Percentiles rank a stretch among this genome's conserved stretches.
Evolutionary conservation across 2,113 vertebrate species (phyloP).

Genomic region (Tympanuchus pallidicinctus): DNA sequence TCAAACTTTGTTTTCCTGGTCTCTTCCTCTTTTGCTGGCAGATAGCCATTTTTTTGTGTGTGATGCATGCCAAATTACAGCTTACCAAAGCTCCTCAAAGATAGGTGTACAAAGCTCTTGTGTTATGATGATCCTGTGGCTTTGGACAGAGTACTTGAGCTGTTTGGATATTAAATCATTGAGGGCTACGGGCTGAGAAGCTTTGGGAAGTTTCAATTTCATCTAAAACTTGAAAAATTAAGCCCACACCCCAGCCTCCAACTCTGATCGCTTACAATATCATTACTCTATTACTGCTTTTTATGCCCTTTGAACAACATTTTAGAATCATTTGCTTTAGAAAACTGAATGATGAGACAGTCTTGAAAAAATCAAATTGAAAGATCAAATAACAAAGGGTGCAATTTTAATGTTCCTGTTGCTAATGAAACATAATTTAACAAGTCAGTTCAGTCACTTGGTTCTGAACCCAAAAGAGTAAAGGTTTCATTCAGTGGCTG

Average conservation of each 20-base stretch:
- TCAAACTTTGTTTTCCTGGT: neutral
- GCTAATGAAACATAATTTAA: slow-evolving; percentile 48
- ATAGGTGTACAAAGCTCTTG: neutral
- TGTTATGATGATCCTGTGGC: accelerated
- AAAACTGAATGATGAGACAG: neutral
- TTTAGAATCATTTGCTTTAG: slow-evolving; percentile 27
- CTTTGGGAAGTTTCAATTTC: neutral
- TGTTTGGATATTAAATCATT: neutral
- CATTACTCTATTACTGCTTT: neutral
- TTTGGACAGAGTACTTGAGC: neutral
- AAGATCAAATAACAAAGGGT: slow-evolving; percentile 29
- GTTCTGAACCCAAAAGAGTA: slow-evolving; percentile 16
- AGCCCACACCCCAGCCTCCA: neutral
- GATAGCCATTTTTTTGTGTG: neutral
- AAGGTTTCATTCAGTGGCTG: slow-evolving; percentile 22
- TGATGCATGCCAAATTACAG: neutral
- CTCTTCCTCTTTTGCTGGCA: neutral
- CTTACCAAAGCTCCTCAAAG: neutral
- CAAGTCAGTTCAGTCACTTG: slow-evolving; percentile 31
- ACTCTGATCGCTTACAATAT: neutral
- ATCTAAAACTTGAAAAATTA: neutral
- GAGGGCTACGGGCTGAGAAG: neutral
- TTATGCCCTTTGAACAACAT: slow-evolving; percentile 16
- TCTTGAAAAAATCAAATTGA: slow-evolving; percentile 44
- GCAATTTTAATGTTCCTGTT: neutral